These are phyloP conservation scores for Pygocentrus nattereri DNA, from an alignment of 2,797 vertebrate genomes.

Conservation along the genomic window DNA sequence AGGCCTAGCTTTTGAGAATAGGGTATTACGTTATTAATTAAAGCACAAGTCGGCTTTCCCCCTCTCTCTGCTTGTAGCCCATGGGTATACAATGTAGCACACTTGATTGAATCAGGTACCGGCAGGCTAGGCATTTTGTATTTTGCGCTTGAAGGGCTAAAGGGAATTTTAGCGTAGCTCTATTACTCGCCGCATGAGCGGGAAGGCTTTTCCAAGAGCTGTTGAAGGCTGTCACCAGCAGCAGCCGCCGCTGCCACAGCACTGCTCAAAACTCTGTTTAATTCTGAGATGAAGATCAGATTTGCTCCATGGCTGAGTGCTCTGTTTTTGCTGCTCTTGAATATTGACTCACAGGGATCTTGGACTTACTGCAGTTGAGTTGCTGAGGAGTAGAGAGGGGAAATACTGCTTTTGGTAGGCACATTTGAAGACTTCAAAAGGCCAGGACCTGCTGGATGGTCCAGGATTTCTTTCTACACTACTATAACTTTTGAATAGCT, in stretches of 20 bases:
- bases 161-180: constrained; percentile 88
- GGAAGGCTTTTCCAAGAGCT: constrained; percentile 80
- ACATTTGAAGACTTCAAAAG: neutral
- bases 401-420: neutral
- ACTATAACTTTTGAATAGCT: no score
- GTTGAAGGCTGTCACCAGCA: constrained; percentile 74
- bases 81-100: constrained; percentile 94
- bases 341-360: neutral
- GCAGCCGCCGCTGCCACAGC: constrained; percentile 51
- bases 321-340: constrained; percentile 26
- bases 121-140: constrained; percentile 89
- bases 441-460: neutral
- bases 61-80: constrained; percentile 82
- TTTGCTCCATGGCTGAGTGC: constrained; percentile 46
- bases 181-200: constrained; percentile 83
- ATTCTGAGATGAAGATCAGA: constrained; percentile 48
- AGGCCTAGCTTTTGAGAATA: constrained; percentile 88
- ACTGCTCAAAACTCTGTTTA: constrained; percentile 62
- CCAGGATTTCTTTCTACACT: neutral
- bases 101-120: constrained; percentile 99
- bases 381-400: neutral
- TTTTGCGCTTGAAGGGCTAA: constrained; percentile 92
- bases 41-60: constrained; percentile 91
- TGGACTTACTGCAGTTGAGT: neutral
- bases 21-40: constrained; percentile 97